phyloP scores from a whole-genome alignment of 2,888 invertebrate species.

The Yponomeuta plumbellus region DNA sequence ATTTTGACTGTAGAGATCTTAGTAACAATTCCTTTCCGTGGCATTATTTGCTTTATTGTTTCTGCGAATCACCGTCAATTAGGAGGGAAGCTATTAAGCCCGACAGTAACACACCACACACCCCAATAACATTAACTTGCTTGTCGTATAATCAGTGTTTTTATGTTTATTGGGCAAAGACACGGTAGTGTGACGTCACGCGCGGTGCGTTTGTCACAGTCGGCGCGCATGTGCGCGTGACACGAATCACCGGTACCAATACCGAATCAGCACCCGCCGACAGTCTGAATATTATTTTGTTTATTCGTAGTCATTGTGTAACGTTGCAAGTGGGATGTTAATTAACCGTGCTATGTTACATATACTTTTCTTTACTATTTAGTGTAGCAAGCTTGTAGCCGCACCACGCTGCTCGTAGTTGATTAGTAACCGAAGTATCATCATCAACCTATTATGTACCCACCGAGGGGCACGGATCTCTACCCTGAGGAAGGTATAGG shows the following conservation, averaged over 20 bases:
- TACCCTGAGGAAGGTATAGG: no score
- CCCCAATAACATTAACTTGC: conserved; percentile 1
- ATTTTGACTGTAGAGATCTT: not conserved
- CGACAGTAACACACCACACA: not conserved
- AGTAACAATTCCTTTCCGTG: not conserved
- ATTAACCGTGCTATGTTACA: no score
- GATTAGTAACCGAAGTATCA: no score
- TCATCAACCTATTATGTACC: no score
- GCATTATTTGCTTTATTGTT: not conserved
- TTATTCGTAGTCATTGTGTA: no score
- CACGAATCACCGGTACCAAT: not conserved
- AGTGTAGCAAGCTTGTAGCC: no score
- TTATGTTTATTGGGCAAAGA: not conserved
- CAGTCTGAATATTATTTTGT: no score
- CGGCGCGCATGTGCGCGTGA: not conserved
- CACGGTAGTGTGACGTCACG: not conserved
- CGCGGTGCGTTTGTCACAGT: not conserved
- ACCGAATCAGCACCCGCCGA: no score
- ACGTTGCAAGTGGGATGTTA: no score
- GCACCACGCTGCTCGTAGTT: no score
- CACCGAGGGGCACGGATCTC: no score
- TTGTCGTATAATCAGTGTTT: conserved; percentile 1
- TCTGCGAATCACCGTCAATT: not conserved
- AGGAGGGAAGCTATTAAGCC: not conserved
- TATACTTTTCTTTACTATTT: no score